A percentile compares a stretch with the other conserved stretches of the same genome.
These are phyloP conservation scores for Silurus asotus DNA, from an alignment of 2,113 vertebrate species.

Conservation along the genomic window DNA sequence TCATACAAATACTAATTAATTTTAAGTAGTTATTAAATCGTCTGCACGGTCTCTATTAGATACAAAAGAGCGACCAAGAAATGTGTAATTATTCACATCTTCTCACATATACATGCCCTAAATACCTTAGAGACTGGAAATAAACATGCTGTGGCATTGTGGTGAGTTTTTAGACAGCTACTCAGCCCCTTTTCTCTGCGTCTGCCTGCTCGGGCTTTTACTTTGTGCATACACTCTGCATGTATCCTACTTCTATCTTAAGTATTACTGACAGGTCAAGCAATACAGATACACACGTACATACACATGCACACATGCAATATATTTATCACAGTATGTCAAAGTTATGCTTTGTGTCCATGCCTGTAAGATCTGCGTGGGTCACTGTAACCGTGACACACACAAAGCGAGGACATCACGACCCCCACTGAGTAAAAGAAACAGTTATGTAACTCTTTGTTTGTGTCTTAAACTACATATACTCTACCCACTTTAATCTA, in stretches of 20 bases:
- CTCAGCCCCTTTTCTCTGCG: conserved; percentile 24
- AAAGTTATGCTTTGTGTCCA: conserved; percentile 10
- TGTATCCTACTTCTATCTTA: not conserved
- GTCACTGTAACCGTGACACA: not conserved
- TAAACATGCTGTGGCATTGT: conserved; percentile 20
- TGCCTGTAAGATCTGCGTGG: not conserved
- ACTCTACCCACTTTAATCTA: not conserved
- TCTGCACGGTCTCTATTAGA: conserved; percentile 7
- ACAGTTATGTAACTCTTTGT: conserved; percentile 4
- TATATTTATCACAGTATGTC: conserved; percentile 3
- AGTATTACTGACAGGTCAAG: conserved; percentile 17
- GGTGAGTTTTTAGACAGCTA: conserved; percentile 15
- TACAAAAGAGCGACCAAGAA: not conserved
- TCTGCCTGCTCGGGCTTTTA: not conserved
- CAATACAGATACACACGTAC: not conserved
- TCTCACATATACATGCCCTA: not conserved
- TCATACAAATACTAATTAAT: conserved; percentile 27
- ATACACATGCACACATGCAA: not conserved
- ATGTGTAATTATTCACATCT: conserved; percentile 27
- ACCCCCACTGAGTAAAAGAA: not conserved
- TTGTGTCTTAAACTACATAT: not conserved
- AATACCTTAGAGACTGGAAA: conserved; percentile 7
- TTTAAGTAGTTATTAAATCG: conserved; percentile 22
- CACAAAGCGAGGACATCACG: conserved; percentile 20
- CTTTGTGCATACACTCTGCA: not conserved